Evolutionary conservation across 2,797 vertebrate species (phyloP).

Genomic region (Mallotus villosus): DNA sequence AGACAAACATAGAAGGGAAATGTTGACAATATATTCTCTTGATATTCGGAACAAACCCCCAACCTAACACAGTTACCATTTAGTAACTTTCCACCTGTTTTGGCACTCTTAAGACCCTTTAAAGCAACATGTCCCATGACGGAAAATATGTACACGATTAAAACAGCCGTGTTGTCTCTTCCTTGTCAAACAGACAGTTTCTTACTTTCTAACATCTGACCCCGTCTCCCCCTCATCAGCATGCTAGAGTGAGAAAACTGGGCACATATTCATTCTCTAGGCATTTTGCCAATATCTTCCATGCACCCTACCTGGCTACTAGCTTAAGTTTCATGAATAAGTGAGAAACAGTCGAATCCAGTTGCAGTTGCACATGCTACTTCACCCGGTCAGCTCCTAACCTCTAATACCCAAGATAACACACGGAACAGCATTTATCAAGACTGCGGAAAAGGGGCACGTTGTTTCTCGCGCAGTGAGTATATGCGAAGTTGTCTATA

Average conservation of each 20-base stretch:
- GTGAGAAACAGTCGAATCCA: slow-evolving; percentile 69
- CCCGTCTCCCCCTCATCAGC: slow-evolving; percentile 27
- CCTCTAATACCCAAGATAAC: slow-evolving; percentile 62
- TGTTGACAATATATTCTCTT: background rate
- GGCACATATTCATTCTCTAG: slow-evolving; percentile 77
- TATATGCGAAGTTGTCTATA: slow-evolving; percentile 48
- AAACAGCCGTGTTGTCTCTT: slow-evolving; percentile 2
- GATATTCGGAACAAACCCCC: background rate
- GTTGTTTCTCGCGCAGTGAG: slow-evolving; percentile 56
- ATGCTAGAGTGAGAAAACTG: slow-evolving; percentile 55
- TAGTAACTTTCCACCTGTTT: slow-evolving; percentile 4
- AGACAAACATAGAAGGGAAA: background rate
- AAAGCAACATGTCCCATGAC: background rate
- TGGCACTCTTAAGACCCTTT: background rate
- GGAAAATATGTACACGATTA: slow-evolving; percentile 10
- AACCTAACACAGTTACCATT: background rate
- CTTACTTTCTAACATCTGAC: slow-evolving; percentile 25
- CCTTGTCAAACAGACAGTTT: slow-evolving; percentile 24
- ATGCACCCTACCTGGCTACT: slow-evolving; percentile 82
- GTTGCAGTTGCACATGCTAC: slow-evolving; percentile 73
- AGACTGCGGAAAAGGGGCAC: slow-evolving; percentile 57
- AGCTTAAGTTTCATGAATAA: slow-evolving; percentile 76
- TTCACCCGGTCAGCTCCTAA: slow-evolving; percentile 71
- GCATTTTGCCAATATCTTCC: slow-evolving; percentile 82
- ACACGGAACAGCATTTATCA: slow-evolving; percentile 65